A percentile compares a stretch with the other conserved stretches of the same genome.
Conservation (phyloP, 1,140 invertebrate genomes). For the Polypedilum pembai region DNA sequence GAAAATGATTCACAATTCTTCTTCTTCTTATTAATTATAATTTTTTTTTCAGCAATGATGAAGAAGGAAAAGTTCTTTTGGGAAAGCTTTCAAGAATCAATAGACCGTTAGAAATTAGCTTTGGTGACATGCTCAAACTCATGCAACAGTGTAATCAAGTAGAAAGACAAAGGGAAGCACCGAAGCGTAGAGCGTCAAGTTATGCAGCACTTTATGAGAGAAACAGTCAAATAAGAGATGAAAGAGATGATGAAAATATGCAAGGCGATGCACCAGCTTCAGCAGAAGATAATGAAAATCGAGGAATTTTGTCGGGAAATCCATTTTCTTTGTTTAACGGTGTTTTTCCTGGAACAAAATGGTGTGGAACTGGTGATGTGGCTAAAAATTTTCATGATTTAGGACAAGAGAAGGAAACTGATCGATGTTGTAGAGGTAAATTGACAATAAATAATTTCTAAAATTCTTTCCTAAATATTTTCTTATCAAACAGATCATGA, state of each 20-base stretch:
- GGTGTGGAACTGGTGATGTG: constrained; percentile 80
- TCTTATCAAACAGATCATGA: constrained; percentile 52
- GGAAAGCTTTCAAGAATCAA: constrained; percentile 50
- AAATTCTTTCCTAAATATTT: constrained; percentile 32
- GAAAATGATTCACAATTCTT: no score
- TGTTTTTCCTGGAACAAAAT: constrained; percentile 73
- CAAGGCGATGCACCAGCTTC: constrained; percentile 9
- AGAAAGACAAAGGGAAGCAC: constrained; percentile 37
- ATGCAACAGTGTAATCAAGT: constrained; percentile 66
- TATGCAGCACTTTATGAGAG: neutral
- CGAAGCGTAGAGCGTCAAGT: neutral
- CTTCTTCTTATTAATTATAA: neutral
- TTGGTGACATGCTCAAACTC: constrained; percentile 63
- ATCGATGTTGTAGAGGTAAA: constrained; percentile 45
- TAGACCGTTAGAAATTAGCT: constrained; percentile 53
- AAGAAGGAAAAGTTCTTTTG: constrained; percentile 54
- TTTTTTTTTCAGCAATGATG: constrained; percentile 54
- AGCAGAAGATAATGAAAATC: neutral
- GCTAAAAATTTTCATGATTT: constrained; percentile 75
- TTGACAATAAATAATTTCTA: constrained; percentile 10
- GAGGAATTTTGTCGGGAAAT: constrained; percentile 48
- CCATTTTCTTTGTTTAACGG: constrained; percentile 59
- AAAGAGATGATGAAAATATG: constrained; percentile 23
- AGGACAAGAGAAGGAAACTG: constrained; percentile 60
- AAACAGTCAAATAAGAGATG: neutral